Evolutionary conservation across 1,140 invertebrate species (phyloP).

Genomic region (Anagrus nilaparvatae): DNA sequence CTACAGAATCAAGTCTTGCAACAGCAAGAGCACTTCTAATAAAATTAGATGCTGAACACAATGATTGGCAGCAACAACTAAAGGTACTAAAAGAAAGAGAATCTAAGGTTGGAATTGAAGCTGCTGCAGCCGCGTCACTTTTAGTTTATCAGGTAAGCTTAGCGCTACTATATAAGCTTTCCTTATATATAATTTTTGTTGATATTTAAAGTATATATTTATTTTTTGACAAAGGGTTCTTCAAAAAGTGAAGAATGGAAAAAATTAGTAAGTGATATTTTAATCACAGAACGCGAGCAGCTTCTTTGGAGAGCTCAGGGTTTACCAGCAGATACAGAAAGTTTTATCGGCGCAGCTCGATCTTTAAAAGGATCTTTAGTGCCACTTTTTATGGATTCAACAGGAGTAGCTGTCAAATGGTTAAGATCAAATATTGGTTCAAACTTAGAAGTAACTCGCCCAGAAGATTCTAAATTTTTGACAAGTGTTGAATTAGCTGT

Average conservation of each 20-base stretch:
- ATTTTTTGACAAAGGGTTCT: neutral
- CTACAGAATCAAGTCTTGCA: conserved; percentile 70
- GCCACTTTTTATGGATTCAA: conserved; percentile 83
- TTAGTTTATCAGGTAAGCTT: conserved; percentile 29
- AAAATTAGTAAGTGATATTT: conserved; percentile 25
- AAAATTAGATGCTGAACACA: conserved; percentile 82
- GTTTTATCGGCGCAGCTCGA: conserved; percentile 33
- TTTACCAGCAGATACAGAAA: conserved; percentile 48
- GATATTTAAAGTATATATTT: neutral
- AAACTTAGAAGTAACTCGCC: conserved; percentile 62
- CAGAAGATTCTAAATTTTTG: conserved; percentile 68
- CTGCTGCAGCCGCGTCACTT: conserved; percentile 30
- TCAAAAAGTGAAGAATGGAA: conserved; percentile 18
- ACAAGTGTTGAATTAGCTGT: conserved; percentile 76
- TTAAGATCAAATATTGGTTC: conserved; percentile 60
- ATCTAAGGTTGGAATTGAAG: conserved; percentile 27
- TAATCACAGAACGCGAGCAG: conserved; percentile 60
- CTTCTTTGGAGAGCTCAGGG: conserved; percentile 81
- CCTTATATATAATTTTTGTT: neutral
- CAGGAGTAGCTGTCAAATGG: conserved; percentile 75
- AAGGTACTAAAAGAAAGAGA: conserved; percentile 38
- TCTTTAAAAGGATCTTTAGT: conserved; percentile 34
- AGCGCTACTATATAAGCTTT: conserved; percentile 5
- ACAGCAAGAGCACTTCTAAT: conserved; percentile 76
- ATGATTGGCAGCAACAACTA: conserved; percentile 79